A percentile compares a stretch with the other conserved stretches of the same genome.
phyloP scores from a whole-genome alignment of 2,113 vertebrate genomes.

The Pagrus major region DNA sequence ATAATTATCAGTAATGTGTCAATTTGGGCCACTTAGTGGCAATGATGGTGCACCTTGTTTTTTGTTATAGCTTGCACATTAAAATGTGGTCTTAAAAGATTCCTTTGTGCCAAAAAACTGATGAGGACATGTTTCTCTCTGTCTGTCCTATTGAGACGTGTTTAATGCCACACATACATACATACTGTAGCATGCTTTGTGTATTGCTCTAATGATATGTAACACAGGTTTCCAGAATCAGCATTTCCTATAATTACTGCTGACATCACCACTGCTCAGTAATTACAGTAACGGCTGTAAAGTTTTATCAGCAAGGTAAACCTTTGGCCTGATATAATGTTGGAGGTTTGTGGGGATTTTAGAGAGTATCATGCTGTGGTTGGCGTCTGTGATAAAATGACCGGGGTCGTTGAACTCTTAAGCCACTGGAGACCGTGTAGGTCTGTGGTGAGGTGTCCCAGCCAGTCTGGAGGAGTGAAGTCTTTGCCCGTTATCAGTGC shows the following conservation, averaged over 20 bases:
- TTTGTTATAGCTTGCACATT: slow-evolving; percentile 23
- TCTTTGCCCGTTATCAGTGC: slow-evolving; percentile 45
- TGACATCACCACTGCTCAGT: slow-evolving; percentile 1
- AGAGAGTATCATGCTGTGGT: background rate
- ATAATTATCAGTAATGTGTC: too few relatives aligned
- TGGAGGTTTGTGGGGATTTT: background rate
- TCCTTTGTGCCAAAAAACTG: background rate
- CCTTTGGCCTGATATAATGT: background rate
- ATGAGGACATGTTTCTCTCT: background rate
- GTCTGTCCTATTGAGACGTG: background rate
- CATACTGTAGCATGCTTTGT: background rate
- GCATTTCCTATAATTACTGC: slow-evolving; percentile 37
- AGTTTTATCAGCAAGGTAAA: slow-evolving; percentile 11
- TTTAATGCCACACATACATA: background rate
- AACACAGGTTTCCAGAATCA: slow-evolving; percentile 6
- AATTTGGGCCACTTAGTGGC: slow-evolving; percentile 6
- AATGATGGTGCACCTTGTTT: slow-evolving; percentile 1
- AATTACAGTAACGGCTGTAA: slow-evolving; percentile 10
- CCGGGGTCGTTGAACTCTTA: slow-evolving; percentile 2
- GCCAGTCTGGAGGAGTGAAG: slow-evolving; percentile 43
- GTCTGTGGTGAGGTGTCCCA: slow-evolving; percentile 24
- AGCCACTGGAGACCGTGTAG: slow-evolving; percentile 10
- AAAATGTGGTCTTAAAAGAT: slow-evolving; percentile 2
- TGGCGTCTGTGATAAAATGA: slow-evolving; percentile 26
- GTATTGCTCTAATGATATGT: background rate